These are phyloP conservation scores for Indicator maculatus DNA, from an alignment of 2,113 vertebrate species.

Conservation along the genomic window DNA sequence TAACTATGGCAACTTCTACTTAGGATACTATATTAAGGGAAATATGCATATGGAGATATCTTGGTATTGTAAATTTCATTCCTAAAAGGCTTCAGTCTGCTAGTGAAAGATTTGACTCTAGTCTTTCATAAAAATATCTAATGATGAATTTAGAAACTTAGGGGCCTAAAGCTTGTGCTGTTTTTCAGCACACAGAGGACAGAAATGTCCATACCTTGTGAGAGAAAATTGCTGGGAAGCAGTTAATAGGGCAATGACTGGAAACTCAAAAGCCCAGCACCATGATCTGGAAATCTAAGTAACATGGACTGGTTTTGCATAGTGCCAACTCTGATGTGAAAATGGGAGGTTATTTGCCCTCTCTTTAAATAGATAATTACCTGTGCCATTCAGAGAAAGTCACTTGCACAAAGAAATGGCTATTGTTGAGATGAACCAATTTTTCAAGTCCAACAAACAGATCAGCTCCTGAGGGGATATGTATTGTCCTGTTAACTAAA, in stretches of 20 bases:
- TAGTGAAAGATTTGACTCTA: not conserved
- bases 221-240: not conserved
- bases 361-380: not conserved
- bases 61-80: conserved; percentile 11
- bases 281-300: not conserved
- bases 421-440: not conserved
- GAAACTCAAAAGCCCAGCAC: not conserved
- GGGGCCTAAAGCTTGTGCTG: not conserved
- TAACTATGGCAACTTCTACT: conserved; percentile 25
- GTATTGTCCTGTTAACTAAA: conserved; percentile 2
- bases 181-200: not conserved
- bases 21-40: not conserved
- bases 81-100: conserved; percentile 8
- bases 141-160: conserved; percentile 23
- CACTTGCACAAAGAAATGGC: not conserved
- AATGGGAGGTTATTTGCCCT: not conserved
- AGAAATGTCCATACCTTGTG: not conserved
- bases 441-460: conserved; percentile 46
- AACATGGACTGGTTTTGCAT: not conserved
- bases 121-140: conserved; percentile 34
- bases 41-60: not conserved
- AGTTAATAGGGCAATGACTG: not conserved
- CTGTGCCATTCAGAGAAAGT: not conserved
- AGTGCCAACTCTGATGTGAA: not conserved
- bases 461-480: not conserved